phyloP scores from a whole-genome alignment of 2,888 invertebrate species.

The Hemicrepidius hirtus region DNA sequence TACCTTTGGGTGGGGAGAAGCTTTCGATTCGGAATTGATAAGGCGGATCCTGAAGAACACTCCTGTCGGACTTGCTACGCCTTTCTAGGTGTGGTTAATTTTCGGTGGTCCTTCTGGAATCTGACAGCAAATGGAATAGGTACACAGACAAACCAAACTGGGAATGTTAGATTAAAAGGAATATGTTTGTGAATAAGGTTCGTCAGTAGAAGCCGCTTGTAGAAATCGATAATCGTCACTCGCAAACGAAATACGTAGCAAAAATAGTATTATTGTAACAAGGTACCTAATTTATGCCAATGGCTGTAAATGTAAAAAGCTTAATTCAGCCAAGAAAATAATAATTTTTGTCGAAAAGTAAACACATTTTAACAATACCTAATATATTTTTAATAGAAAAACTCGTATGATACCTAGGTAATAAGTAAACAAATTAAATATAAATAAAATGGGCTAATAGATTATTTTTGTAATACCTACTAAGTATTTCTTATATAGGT shows the following conservation, averaged over 20 bases:
- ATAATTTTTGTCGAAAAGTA: too few species aligned
- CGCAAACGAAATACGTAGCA: not conserved
- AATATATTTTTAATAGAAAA: too few species aligned
- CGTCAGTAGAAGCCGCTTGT: not conserved
- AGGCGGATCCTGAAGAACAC: conserved; percentile 54
- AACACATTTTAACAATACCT: too few species aligned
- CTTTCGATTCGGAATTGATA: conserved; percentile 50
- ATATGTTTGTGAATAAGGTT: not conserved
- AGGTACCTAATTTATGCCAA: too few species aligned
- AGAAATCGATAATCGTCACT: not conserved
- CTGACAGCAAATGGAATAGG: conserved; percentile 28
- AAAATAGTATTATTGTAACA: not conserved
- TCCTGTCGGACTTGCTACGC: conserved; percentile 54
- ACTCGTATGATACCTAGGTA: too few species aligned
- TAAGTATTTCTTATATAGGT: too few species aligned
- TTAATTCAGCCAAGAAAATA: too few species aligned
- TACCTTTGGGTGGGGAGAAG: conserved; percentile 53
- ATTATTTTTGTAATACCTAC: too few species aligned
- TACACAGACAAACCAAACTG: not conserved
- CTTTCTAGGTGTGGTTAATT: conserved; percentile 53
- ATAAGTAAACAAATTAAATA: too few species aligned
- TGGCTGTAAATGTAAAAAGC: too few species aligned
- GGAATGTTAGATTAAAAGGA: conserved; percentile 10
- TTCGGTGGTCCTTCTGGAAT: conserved; percentile 43
- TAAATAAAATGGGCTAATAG: too few species aligned